phyloP scores from a whole-genome alignment of 2,797 vertebrate species.

The Danionella dracula region DNA sequence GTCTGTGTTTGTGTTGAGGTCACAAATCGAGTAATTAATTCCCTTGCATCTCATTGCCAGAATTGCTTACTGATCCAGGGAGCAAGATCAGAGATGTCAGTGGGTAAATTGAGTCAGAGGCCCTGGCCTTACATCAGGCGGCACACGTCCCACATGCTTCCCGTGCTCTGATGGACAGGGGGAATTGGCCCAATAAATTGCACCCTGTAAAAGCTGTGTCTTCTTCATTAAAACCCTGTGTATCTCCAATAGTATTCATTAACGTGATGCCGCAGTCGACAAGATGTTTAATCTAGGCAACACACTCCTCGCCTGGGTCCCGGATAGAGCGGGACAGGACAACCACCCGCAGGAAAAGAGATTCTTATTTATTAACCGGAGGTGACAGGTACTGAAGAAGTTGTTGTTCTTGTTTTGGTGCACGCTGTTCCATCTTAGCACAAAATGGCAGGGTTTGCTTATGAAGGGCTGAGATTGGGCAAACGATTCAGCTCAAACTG shows the following conservation, averaged over 20 bases:
- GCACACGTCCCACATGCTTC: constrained; percentile 51
- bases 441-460: constrained; percentile 68
- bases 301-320: constrained; percentile 73
- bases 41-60: constrained; percentile 94
- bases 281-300: constrained; percentile 91
- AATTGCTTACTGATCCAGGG: constrained; percentile 83
- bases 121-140: constrained; percentile 59
- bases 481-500: constrained; percentile 65
- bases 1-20: constrained; percentile 44
- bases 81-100: constrained; percentile 90
- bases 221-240: constrained; percentile 98
- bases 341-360: constrained; percentile 73
- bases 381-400: constrained; percentile 91
- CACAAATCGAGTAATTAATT: constrained; percentile 87
- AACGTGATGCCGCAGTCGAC: constrained; percentile 79
- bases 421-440: constrained; percentile 5
- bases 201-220: constrained; percentile 87
- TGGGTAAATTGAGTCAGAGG: constrained; percentile 86
- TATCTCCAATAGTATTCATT: constrained; percentile 99
- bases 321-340: constrained; percentile 64
- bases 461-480: constrained; percentile 69
- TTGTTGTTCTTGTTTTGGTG: constrained; percentile 60
- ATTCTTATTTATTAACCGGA: constrained; percentile 99
- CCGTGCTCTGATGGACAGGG: constrained; percentile 81
- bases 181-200: constrained; percentile 98